phyloP scores from a whole-genome alignment of 2,113 vertebrate species.

The Blennius ocellaris region DNA sequence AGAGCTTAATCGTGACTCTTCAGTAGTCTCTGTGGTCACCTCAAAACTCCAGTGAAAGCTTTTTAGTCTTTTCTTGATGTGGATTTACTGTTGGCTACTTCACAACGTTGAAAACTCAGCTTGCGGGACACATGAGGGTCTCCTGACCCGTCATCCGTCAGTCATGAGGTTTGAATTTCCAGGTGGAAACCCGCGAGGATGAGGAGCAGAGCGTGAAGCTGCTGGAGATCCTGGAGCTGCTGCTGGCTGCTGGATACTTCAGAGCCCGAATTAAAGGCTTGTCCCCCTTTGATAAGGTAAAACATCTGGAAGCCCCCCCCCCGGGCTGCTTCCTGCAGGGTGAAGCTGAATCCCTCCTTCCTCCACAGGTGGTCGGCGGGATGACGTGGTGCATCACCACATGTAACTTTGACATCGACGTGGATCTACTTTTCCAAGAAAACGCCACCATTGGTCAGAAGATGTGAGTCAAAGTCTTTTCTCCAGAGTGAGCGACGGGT shows the following conservation, averaged over 20 bases:
- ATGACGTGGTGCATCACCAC: conserved; percentile 99
- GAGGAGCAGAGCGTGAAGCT: conserved; percentile 95
- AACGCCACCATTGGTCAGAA: conserved; percentile 99
- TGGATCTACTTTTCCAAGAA: conserved; percentile 98
- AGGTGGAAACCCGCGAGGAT: conserved; percentile 98
- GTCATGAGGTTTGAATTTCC: neutral
- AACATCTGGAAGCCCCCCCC: too few relatives aligned
- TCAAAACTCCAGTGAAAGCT: too few relatives aligned
- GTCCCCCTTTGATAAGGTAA: conserved; percentile 97
- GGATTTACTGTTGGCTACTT: too few relatives aligned
- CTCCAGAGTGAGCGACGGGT: too few relatives aligned
- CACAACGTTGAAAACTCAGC: too few relatives aligned
- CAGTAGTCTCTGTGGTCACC: too few relatives aligned
- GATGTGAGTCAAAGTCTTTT: conserved; percentile 86
- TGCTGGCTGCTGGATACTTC: conserved; percentile 98
- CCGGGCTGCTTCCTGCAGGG: too few relatives aligned
- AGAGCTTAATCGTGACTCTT: too few relatives aligned
- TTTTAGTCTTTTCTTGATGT: too few relatives aligned
- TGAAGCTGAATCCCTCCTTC: neutral
- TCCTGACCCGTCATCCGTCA: too few relatives aligned
- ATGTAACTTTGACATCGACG: conserved; percentile 95
- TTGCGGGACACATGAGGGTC: too few relatives aligned
- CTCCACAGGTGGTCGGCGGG: conserved; percentile 92
- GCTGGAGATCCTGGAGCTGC: conserved; percentile 93
- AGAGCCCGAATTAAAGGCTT: conserved; percentile 96